Evolutionary conservation across 2,888 invertebrate genomes (phyloP).

Genomic region (Drosophila neonasuta): DNA sequence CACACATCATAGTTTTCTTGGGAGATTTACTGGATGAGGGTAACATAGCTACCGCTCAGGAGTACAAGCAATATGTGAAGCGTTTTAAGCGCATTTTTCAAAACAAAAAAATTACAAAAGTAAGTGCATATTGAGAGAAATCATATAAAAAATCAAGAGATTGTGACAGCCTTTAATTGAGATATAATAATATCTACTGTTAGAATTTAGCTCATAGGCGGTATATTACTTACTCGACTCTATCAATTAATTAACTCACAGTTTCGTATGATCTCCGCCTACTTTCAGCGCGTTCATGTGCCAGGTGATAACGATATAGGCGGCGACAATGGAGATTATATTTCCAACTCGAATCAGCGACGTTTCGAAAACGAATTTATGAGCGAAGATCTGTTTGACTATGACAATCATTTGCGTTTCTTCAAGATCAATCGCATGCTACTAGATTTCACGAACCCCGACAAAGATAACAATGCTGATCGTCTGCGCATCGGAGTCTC

Average conservation of each 20-base stretch:
- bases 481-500: slow-evolving; percentile 85
- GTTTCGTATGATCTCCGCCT: slow-evolving; percentile 73
- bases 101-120: slow-evolving; percentile 77
- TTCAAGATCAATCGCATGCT: slow-evolving; percentile 89
- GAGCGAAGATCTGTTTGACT: slow-evolving; percentile 86
- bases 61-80: slow-evolving; percentile 89
- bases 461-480: slow-evolving; percentile 81
- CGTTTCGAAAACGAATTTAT: slow-evolving; percentile 90
- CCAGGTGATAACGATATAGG: slow-evolving; percentile 99
- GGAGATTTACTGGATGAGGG: slow-evolving; percentile 99
- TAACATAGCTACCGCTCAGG: slow-evolving; percentile 87
- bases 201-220: neutral
- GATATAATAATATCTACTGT: neutral
- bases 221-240: neutral
- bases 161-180: too few species aligned
- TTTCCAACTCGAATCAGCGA: slow-evolving; percentile 85
- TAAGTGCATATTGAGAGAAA: slow-evolving; percentile 42
- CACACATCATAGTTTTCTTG: slow-evolving; percentile 93
- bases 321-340: slow-evolving; percentile 91
- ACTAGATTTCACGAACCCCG: slow-evolving; percentile 84
- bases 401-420: slow-evolving; percentile 85
- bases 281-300: slow-evolving; percentile 89
- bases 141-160: neutral
- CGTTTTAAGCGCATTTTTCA: slow-evolving; percentile 86
- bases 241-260: slow-evolving; percentile 30